Conservation (phyloP, 2,888 invertebrate genomes). For the Drosophila nr. medialis region DNA sequence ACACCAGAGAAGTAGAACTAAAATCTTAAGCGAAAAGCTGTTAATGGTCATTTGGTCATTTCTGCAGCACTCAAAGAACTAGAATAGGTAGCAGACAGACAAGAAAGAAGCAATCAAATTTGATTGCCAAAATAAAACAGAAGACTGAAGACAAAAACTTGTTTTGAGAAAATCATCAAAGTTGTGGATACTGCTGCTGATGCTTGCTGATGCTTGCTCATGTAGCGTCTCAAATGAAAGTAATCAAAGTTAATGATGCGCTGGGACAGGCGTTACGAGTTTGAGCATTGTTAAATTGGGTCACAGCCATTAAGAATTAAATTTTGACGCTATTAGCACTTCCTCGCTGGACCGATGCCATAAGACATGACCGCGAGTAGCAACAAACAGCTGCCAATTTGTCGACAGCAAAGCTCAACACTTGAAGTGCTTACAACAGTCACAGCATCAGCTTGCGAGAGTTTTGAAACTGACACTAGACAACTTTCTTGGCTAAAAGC, state of each 20-base stretch:
- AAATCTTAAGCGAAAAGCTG: background rate
- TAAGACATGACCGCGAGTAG: slow-evolving; percentile 22
- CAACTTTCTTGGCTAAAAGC: slow-evolving; percentile 69
- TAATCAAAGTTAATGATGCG: slow-evolving; percentile 74
- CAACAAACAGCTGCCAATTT: slow-evolving; percentile 71
- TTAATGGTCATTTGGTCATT: slow-evolving; percentile 26
- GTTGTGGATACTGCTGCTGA: slow-evolving; percentile 11
- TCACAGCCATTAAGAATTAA: slow-evolving; percentile 75
- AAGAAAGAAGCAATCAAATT: slow-evolving; percentile 42
- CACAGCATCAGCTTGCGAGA: slow-evolving; percentile 31
- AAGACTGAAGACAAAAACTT: slow-evolving; percentile 66
- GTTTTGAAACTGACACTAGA: slow-evolving; percentile 61
- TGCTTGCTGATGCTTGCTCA: slow-evolving; percentile 14
- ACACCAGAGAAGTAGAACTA: slow-evolving; percentile 10
- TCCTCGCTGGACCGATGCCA: slow-evolving; percentile 63
- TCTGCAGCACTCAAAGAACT: slow-evolving; percentile 4
- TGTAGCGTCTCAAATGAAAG: slow-evolving; percentile 71
- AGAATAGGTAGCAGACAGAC: slow-evolving; percentile 29
- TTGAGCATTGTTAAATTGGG: slow-evolving; percentile 67
- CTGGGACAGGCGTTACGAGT: slow-evolving; percentile 57
- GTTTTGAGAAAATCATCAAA: slow-evolving; percentile 31
- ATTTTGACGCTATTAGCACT: slow-evolving; percentile 78
- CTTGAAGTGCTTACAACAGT: slow-evolving; percentile 39
- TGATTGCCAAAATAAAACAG: slow-evolving; percentile 66
- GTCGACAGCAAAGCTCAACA: slow-evolving; percentile 56